Evolutionary conservation across 30 jellyfish, hydroid and myxozoan genomes (phyloP), one percentile per base, ranked within the genome.

Genomic region (Chrysaora quinquecirrha): DNA sequence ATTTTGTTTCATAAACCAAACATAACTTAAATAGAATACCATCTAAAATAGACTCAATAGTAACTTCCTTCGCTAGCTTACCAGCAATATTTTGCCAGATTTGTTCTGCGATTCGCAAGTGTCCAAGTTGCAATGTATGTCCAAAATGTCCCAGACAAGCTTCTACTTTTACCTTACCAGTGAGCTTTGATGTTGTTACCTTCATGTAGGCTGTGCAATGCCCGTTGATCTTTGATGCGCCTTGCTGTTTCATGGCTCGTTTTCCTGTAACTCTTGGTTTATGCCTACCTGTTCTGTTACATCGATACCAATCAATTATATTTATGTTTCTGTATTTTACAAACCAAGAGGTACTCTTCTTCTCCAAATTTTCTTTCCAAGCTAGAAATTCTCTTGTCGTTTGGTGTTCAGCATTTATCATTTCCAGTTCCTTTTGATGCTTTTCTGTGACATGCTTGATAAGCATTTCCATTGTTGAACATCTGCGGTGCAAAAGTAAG

Each of bases 241-340:
- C 90, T 67, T 38, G 82, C 64, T 64, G 90, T 56, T 77, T 77
- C 88, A 77, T 77, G 1, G 88, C 78, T 34, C 78, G 49, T 30
- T 77, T 62, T 24, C 88, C 88, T 1, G 60, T 60, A 30, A 69
- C 80, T 46, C 88, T 79, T 35, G 70, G 62, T 71, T 49, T 60
- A 31, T 29, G 65, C 18, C 54, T 77, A 48, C 80, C 88, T 30
- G 80, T 33, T 25, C 86, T 48, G 48, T 77, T 77, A 52, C 88
- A 60, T 46, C 80, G 43, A 62, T 58, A 77, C 88, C 88, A 77
- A 30, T 60, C 32, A 58, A 60, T 77, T 75, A 65, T 46, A 35
- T 31, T 64, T 64, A 63, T 78, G 4, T 47, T 47, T n/a, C 73
- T 27, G 58, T 46, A 21, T 62, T 73, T 73, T 14, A 72, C 84